phyloP scores from a whole-genome alignment of 1,140 invertebrate genomes.

The Drosophila ficusphila region DNA sequence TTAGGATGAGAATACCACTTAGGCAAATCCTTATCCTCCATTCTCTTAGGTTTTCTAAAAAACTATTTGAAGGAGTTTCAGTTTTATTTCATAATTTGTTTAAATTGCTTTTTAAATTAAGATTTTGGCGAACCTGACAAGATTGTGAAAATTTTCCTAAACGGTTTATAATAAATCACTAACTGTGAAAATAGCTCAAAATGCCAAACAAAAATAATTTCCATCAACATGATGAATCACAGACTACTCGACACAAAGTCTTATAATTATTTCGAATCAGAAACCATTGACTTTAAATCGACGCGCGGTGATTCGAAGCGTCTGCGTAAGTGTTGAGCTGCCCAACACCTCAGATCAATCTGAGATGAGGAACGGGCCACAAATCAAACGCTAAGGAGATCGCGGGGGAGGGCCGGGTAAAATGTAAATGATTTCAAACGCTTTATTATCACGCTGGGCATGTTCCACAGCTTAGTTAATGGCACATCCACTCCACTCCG shows the following conservation, averaged over 20 bases:
- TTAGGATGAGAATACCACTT: too few species aligned
- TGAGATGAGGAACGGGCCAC: conserved; percentile 38
- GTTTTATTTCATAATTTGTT: too few species aligned
- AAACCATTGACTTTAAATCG: conserved; percentile 12
- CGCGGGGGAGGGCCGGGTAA: conserved; percentile 20
- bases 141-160: too few species aligned
- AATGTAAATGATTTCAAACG: conserved; percentile 72
- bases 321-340: conserved; percentile 39
- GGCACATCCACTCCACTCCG: conserved; percentile 42
- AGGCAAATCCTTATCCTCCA: too few species aligned
- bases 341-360: conserved; percentile 18
- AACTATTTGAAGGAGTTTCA: too few species aligned
- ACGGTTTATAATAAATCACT: too few species aligned
- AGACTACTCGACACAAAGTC: neutral
- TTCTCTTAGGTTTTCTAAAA: too few species aligned
- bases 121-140: too few species aligned
- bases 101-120: too few species aligned
- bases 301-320: conserved; percentile 16
- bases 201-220: too few species aligned
- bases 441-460: conserved; percentile 72
- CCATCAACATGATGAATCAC: neutral
- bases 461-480: conserved; percentile 63
- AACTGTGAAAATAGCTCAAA: too few species aligned
- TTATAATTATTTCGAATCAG: conserved; percentile 17
- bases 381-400: conserved; percentile 33